phyloP scores from a whole-genome alignment of 2,888 invertebrate genomes.

The Ornithoptera priamus region DNA sequence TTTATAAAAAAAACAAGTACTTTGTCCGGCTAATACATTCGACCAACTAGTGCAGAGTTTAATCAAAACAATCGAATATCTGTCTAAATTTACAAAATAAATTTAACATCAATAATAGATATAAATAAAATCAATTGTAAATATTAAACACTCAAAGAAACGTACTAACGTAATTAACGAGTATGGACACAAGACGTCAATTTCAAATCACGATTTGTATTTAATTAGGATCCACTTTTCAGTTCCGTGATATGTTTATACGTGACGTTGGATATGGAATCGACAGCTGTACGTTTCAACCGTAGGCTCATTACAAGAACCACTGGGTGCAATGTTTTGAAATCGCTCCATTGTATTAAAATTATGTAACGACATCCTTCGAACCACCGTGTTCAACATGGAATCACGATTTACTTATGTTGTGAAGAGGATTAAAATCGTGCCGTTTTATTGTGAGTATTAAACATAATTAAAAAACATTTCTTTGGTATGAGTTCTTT shows the following conservation, averaged over 20 bases:
- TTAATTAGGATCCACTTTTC: constrained; percentile 22
- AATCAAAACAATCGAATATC: too few relatives aligned
- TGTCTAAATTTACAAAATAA: too few relatives aligned
- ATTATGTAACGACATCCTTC: constrained; percentile 20
- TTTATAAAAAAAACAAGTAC: too few relatives aligned
- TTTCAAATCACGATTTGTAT: constrained; percentile 14
- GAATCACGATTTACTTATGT: constrained; percentile 11
- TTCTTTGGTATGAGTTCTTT: neutral
- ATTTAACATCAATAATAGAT: too few relatives aligned
- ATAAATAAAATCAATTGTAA: neutral
- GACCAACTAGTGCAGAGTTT: too few relatives aligned
- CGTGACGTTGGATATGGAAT: constrained; percentile 19
- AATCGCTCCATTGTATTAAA: constrained; percentile 30
- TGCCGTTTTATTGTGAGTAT: neutral
- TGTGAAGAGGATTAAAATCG: neutral
- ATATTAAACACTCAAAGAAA: neutral
- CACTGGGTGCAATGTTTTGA: constrained; percentile 26
- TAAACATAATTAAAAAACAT: neutral
- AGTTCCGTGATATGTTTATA: constrained; percentile 13
- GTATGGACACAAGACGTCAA: neutral
- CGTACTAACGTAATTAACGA: neutral
- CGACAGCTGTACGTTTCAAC: constrained; percentile 11
- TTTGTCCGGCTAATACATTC: too few relatives aligned
- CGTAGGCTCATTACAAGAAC: constrained; percentile 17
- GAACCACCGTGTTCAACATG: constrained; percentile 13